These are phyloP conservation scores for Oreonectes daqikongensis DNA, from an alignment of 2,797 vertebrate species.

Conservation along the genomic window DNA sequence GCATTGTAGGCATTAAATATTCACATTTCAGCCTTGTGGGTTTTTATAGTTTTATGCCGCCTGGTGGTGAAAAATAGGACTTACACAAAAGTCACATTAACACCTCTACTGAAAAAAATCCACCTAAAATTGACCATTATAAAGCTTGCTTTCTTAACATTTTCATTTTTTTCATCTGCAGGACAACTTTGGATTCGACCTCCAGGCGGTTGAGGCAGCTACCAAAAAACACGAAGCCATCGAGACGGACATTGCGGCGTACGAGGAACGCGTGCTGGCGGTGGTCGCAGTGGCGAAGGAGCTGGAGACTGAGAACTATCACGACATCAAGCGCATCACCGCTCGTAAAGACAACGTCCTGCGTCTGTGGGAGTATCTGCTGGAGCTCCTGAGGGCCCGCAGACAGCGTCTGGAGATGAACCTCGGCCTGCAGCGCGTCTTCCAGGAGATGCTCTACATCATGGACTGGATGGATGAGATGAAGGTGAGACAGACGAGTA, in stretches of 20 bases:
- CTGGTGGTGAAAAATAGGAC: constrained; percentile 3
- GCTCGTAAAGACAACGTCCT: constrained; percentile 88
- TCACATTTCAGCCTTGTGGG: background rate
- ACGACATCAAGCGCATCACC: constrained; percentile 76
- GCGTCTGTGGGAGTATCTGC: constrained; percentile 94
- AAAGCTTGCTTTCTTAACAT: background rate
- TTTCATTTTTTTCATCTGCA: constrained; percentile 41
- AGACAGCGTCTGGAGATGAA: constrained; percentile 90
- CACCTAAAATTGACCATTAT: too few relatives aligned
- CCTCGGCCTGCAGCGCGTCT: constrained; percentile 92
- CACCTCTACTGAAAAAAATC: background rate
- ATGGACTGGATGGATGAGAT: constrained; percentile 94
- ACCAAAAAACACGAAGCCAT: constrained; percentile 85
- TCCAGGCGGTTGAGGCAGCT: constrained; percentile 80
- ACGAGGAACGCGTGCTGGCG: constrained; percentile 80
- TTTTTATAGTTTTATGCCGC: background rate
- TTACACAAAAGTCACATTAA: background rate
- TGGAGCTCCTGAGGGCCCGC: constrained; percentile 91
- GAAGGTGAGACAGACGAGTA: constrained; percentile 43
- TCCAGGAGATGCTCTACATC: constrained; percentile 98
- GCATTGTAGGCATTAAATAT: background rate
- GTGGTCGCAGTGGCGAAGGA: constrained; percentile 79
- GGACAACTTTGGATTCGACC: constrained; percentile 81
- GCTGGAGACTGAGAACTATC: constrained; percentile 79
- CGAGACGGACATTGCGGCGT: constrained; percentile 82